A percentile compares a stretch with the other conserved stretches of the same genome.
These are phyloP conservation scores for Chaetorhynchus papuensis DNA, from an alignment of 2,113 vertebrate species.

Conservation along the genomic window DNA sequence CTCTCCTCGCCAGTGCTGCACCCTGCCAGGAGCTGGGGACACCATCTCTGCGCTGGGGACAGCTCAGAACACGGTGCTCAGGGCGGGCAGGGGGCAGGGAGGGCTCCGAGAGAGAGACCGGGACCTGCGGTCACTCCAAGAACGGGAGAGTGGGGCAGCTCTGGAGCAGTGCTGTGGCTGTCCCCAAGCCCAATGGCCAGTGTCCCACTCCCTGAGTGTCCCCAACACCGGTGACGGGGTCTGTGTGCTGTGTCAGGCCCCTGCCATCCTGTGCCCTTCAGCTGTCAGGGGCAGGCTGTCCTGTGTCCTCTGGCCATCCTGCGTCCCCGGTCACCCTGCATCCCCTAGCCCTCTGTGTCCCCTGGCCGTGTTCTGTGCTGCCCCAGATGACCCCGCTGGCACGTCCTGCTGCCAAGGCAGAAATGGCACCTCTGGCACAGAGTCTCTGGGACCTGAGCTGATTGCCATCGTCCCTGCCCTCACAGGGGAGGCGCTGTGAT, in stretches of 20 bases:
- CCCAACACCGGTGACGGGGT: neutral
- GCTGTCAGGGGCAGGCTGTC: neutral
- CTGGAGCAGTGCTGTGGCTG: neutral
- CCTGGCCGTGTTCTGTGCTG: neutral
- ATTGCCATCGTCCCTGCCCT: fast-evolving
- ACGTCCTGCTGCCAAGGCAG: fast-evolving
- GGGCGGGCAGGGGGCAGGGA: neutral
- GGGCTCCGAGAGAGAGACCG: fast-evolving
- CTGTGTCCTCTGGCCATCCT: neutral
- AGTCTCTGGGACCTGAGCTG: fast-evolving
- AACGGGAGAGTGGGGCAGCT: neutral
- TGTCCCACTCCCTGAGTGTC: neutral
- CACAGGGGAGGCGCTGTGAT: fast-evolving
- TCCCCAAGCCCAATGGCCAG: fast-evolving
- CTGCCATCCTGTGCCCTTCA: neutral
- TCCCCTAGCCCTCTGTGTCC: neutral
- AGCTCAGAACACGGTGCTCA: neutral
- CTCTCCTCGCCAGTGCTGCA: fast-evolving
- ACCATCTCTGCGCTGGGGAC: fast-evolving
- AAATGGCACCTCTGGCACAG: neutral
- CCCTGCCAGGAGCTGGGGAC: neutral
- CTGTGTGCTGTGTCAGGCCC: neutral
- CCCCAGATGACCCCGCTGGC: fast-evolving
- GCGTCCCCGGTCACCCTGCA: fast-evolving
- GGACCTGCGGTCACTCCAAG: fast-evolving